These are phyloP conservation scores for Anodontia alba DNA, from an alignment of 2,888 invertebrate genomes.

Conservation along the genomic window DNA sequence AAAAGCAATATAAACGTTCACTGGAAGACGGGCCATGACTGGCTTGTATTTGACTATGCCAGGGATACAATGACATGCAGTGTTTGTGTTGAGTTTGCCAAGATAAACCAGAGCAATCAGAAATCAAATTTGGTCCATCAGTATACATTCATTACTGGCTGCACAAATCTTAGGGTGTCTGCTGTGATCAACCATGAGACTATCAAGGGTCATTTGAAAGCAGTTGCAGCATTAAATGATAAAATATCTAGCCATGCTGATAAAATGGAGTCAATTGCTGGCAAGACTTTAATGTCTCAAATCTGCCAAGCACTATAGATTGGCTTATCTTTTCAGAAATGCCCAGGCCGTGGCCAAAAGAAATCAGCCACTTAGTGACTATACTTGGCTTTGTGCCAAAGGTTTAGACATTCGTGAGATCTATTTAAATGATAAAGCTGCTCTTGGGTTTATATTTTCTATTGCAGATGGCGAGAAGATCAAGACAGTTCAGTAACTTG, in stretches of 20 bases:
- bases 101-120: background rate
- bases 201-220: background rate
- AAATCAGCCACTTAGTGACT: constrained; percentile 40
- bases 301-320: constrained; percentile 23
- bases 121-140: background rate
- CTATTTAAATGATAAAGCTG: constrained; percentile 42
- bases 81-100: background rate
- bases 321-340: constrained; percentile 42
- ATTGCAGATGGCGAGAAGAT: constrained; percentile 32
- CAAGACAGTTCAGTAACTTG: constrained; percentile 20
- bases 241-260: background rate
- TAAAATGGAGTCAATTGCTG: constrained; percentile 20
- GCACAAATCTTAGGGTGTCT: constrained; percentile 20
- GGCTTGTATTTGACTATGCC: background rate
- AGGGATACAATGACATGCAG: background rate
- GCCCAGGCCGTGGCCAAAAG: constrained; percentile 44
- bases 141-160: constrained; percentile 4
- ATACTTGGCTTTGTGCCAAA: constrained; percentile 41
- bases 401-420: constrained; percentile 38
- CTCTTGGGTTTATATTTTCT: constrained; percentile 29
- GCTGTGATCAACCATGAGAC: constrained; percentile 26
- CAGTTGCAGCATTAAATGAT: background rate
- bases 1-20: background rate
- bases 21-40: background rate
- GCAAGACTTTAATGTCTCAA: constrained; percentile 5